Conservation (phyloP, 2,113 vertebrate species). For the Elephas maximus region DNA sequence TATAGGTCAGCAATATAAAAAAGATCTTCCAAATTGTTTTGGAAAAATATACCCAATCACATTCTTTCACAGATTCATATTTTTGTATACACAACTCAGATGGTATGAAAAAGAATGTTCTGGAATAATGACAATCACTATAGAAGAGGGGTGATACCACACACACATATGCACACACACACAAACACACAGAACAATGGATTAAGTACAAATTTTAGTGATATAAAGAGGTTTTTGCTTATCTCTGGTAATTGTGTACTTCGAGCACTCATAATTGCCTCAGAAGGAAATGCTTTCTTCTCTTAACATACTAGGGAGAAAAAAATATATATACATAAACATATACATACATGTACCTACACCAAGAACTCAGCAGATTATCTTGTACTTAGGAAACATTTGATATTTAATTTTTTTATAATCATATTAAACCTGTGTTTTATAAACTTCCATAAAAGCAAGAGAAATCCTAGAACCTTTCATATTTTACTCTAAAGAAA, state of each 20-base stretch:
- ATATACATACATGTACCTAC: neutral
- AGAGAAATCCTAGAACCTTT: neutral
- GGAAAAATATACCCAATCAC: neutral
- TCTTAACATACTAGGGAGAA: neutral
- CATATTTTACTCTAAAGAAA: neutral
- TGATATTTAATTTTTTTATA: constrained; percentile 6
- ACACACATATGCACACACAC: too few relatives aligned
- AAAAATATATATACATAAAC: neutral
- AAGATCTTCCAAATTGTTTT: neutral
- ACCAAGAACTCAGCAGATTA: neutral
- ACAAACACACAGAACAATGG: neutral
- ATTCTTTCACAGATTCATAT: neutral
- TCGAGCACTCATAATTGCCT: neutral
- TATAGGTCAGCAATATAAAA: neutral
- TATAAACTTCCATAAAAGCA: neutral
- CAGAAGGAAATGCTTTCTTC: neutral
- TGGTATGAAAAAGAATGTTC: neutral
- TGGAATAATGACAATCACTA: neutral
- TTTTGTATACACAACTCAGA: neutral
- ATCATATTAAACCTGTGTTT: neutral
- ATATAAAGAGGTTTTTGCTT: neutral
- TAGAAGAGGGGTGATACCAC: neutral
- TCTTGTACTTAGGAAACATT: neutral
- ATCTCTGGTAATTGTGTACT: neutral
- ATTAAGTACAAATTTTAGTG: neutral